Evolutionary conservation across 2,797 vertebrate species (phyloP).

Genomic region (Peromyscus attwateri): DNA sequence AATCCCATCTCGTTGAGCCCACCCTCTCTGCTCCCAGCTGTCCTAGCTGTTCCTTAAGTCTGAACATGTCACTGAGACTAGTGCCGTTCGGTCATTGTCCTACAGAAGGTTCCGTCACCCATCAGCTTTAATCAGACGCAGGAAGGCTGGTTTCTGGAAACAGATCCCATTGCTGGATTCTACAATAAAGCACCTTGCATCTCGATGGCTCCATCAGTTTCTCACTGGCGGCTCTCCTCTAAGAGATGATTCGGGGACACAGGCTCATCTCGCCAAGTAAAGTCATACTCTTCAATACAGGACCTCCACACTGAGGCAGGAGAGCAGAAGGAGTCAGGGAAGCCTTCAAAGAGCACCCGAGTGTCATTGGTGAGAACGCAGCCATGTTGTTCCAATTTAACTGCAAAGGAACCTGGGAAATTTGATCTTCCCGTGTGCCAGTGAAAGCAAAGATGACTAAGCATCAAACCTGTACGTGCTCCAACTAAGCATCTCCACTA

Average conservation of each 20-base stretch:
- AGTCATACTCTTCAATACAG: not conserved
- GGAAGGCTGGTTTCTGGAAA: not conserved
- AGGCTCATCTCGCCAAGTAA: not conserved
- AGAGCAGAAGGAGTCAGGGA: too few relatives aligned
- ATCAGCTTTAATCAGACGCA: not conserved
- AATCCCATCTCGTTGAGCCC: not conserved
- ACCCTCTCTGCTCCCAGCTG: fast-evolving
- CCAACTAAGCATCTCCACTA: not conserved
- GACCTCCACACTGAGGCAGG: not conserved
- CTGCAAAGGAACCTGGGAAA: not conserved
- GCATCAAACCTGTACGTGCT: not conserved
- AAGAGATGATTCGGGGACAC: not conserved
- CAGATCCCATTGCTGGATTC: not conserved
- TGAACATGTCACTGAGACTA: not conserved
- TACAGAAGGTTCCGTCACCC: not conserved
- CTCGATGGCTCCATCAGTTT: not conserved
- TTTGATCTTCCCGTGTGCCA: not conserved
- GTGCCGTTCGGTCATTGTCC: not conserved
- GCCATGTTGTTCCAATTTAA: not conserved
- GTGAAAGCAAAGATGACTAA: not conserved
- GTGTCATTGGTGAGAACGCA: not conserved
- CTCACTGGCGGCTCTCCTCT: not conserved
- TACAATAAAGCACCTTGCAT: not conserved
- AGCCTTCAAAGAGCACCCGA: not conserved
- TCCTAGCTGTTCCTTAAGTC: fast-evolving